phyloP scores from a whole-genome alignment of 2,888 invertebrate genomes.

The Noctuana brunneofusca region DNA sequence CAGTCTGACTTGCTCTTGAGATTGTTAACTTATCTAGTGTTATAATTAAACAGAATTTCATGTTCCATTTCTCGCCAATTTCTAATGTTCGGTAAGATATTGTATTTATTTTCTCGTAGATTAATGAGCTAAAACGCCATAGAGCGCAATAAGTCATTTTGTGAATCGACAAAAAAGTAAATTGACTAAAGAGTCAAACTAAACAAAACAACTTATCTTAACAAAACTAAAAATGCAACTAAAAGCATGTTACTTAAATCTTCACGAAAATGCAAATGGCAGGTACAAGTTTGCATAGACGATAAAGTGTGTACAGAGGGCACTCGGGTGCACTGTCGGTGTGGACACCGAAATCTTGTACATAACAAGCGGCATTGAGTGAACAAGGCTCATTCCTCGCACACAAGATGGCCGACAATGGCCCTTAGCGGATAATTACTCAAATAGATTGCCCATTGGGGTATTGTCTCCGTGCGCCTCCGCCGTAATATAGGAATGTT shows the following conservation, averaged over 20 bases:
- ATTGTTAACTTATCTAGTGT: constrained; percentile 80
- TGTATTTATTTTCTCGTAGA: not conserved
- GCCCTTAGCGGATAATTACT: constrained; percentile 82
- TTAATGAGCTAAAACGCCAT: not conserved
- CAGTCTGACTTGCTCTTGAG: constrained; percentile 75
- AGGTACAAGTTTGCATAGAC: constrained; percentile 24
- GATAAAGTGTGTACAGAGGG: constrained; percentile 50
- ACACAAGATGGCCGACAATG: constrained; percentile 81
- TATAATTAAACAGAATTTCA: constrained; percentile 75
- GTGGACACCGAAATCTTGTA: constrained; percentile 68
- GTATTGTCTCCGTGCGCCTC: constrained; percentile 73
- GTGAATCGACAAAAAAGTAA: no score
- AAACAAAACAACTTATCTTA: no score
- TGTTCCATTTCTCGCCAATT: constrained; percentile 52
- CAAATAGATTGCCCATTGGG: constrained; percentile 82
- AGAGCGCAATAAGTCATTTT: not conserved
- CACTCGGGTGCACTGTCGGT: constrained; percentile 61
- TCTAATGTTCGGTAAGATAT: constrained; percentile 32
- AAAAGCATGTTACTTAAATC: constrained; percentile 2
- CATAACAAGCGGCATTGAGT: constrained; percentile 70
- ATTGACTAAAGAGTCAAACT: no score
- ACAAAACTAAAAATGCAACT: no score
- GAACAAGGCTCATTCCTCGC: constrained; percentile 78
- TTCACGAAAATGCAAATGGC: constrained; percentile 29
- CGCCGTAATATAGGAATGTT: constrained; percentile 66